phyloP scores from a whole-genome alignment of 2,113 vertebrate genomes.

The Chaetodon trifascialis region DNA sequence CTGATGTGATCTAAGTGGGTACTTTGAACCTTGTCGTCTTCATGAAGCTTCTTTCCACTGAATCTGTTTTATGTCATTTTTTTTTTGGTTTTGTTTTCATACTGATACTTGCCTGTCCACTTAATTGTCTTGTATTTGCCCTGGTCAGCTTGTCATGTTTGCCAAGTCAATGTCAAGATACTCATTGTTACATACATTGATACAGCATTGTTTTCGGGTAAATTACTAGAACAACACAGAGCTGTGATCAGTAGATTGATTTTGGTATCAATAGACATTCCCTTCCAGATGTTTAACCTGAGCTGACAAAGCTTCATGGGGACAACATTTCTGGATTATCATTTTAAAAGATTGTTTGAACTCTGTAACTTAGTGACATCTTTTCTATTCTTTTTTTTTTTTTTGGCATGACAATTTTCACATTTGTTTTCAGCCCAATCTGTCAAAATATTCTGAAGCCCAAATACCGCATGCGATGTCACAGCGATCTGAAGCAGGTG shows the following conservation, averaged over 20 bases:
- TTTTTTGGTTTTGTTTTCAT: too few species aligned
- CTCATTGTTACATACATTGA: too few species aligned
- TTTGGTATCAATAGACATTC: background rate
- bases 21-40: too few species aligned
- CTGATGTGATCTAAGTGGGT: too few species aligned
- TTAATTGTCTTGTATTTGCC: too few species aligned
- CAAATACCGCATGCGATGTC: slow-evolving; percentile 52
- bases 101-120: too few species aligned
- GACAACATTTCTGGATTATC: slow-evolving; percentile 13
- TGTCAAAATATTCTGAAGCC: slow-evolving; percentile 43
- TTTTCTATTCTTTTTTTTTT: slow-evolving; percentile 18
- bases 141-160: too few species aligned
- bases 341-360: slow-evolving; percentile 37
- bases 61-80: too few species aligned
- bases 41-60: too few species aligned
- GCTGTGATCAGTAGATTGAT: background rate
- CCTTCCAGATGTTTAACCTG: background rate
- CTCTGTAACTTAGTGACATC: slow-evolving; percentile 20
- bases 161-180: too few species aligned
- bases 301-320: slow-evolving; percentile 12
- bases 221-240: background rate
- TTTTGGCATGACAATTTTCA: slow-evolving; percentile 36
- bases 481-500: slow-evolving; percentile 62
- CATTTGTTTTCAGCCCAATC: slow-evolving; percentile 51
- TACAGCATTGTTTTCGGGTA: too few species aligned